Evolutionary conservation across 2,888 invertebrate species (phyloP).

Genomic region (Epistrophella euchroma): DNA sequence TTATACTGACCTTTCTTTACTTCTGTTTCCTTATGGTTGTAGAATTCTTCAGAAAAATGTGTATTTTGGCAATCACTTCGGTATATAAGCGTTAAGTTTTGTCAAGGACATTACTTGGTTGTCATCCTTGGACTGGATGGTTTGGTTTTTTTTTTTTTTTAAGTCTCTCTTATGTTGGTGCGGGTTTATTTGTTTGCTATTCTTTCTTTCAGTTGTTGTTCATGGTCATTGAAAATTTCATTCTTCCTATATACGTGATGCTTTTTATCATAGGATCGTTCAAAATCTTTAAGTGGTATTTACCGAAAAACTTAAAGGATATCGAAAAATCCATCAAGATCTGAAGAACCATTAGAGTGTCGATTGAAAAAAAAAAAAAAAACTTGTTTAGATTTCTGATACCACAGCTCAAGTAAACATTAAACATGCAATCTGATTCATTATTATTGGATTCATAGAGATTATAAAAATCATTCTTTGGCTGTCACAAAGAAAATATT

Average conservation of each 20-base stretch:
- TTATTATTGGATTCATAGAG: too few relatives aligned
- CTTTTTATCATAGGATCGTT: neutral
- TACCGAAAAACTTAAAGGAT: slow-evolving; percentile 5
- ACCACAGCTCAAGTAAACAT: too few relatives aligned
- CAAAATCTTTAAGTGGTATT: slow-evolving; percentile 10
- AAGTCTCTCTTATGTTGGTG: neutral
- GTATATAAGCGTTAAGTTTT: neutral
- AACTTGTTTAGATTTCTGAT: too few relatives aligned
- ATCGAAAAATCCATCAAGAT: slow-evolving; percentile 16
- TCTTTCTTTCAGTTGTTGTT: neutral
- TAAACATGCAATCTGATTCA: too few relatives aligned
- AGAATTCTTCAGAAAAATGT: neutral
- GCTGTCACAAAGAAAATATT: too few relatives aligned
- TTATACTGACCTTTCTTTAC: neutral
- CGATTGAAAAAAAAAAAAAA: too few relatives aligned
- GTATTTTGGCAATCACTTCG: neutral
- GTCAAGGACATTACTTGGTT: neutral
- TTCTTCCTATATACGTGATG: neutral
- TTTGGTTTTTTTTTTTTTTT: neutral
- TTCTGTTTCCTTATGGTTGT: neutral
- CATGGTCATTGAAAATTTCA: slow-evolving; percentile 3
- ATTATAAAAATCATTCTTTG: too few relatives aligned
- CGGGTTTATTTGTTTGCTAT: neutral
- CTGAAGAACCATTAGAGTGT: neutral
- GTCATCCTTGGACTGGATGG: neutral